Evolutionary conservation across 1,140 invertebrate genomes (phyloP).

Genomic region (Drosophila tristis): DNA sequence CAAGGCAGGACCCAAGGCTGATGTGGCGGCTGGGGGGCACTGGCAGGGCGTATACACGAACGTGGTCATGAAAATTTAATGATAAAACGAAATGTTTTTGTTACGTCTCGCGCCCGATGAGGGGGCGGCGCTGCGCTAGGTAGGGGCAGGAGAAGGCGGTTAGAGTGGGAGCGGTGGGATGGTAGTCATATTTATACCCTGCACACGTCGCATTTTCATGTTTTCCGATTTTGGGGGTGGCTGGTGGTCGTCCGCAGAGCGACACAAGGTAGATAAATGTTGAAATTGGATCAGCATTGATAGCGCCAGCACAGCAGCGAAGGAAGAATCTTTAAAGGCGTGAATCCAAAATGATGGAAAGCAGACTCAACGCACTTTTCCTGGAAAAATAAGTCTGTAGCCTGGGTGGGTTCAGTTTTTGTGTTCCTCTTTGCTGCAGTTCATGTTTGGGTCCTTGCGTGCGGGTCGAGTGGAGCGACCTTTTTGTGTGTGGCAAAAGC

Average conservation of each 20-base stretch:
- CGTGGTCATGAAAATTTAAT: slow-evolving; percentile 81
- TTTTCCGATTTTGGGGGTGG: slow-evolving; percentile 51
- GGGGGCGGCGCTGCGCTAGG: slow-evolving; percentile 15
- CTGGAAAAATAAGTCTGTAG: background rate
- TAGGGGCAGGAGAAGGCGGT: background rate
- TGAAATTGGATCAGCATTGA: slow-evolving; percentile 76
- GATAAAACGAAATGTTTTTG: slow-evolving; percentile 82
- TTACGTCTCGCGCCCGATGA: slow-evolving; percentile 54
- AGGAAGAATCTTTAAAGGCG: slow-evolving; percentile 5
- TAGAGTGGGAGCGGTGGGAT: background rate
- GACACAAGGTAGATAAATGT: slow-evolving; percentile 70
- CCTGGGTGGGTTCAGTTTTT: background rate
- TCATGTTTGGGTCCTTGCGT: slow-evolving; percentile 50
- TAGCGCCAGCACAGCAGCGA: slow-evolving; percentile 38
- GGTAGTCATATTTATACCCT: slow-evolving; percentile 57
- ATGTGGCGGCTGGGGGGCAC: slow-evolving; percentile 31
- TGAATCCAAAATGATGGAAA: slow-evolving; percentile 6
- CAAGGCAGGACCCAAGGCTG: slow-evolving; percentile 40
- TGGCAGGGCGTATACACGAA: slow-evolving; percentile 37
- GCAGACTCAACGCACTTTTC: background rate
- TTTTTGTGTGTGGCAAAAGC: slow-evolving; percentile 37
- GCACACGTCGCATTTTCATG: slow-evolving; percentile 68
- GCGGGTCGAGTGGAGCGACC: slow-evolving; percentile 45
- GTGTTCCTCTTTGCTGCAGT: background rate
- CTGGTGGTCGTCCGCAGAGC: slow-evolving; percentile 16